Conservation (phyloP, 2,113 vertebrate species). For the Pogona vitticeps region DNA sequence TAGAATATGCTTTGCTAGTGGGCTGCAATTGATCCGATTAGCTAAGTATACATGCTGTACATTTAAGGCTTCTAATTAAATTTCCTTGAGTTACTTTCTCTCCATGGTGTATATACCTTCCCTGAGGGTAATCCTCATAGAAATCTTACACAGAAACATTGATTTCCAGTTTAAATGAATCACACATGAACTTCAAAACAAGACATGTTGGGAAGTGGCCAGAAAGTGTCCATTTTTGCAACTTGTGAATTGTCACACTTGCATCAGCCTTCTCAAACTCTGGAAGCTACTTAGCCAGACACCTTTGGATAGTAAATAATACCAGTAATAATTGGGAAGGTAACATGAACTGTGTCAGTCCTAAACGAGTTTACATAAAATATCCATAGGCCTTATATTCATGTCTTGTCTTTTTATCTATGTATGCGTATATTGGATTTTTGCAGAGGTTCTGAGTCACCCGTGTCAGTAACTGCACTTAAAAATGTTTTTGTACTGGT, state of each 20-base stretch:
- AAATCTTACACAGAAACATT: constrained; percentile 48
- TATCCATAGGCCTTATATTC: not conserved
- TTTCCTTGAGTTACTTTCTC: constrained; percentile 43
- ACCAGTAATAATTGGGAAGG: not conserved
- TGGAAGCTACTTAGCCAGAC: not conserved
- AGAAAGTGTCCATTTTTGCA: constrained; percentile 15
- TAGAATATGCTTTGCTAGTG: constrained; percentile 65
- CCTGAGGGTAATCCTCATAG: constrained; percentile 33
- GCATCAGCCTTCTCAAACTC: not conserved
- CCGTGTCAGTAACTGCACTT: constrained; percentile 4
- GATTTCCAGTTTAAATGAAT: constrained; percentile 36
- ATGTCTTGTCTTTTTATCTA: not conserved
- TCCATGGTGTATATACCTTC: constrained; percentile 48
- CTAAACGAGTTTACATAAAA: not conserved
- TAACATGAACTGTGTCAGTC: not conserved
- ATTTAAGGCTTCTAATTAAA: constrained; percentile 63
- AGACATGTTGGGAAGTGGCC: constrained; percentile 26
- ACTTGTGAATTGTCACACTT: constrained; percentile 5
- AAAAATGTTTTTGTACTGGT: constrained; percentile 39
- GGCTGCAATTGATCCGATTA: constrained; percentile 71
- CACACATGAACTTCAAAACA: constrained; percentile 28
- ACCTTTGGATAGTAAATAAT: not conserved
- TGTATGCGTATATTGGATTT: not conserved
- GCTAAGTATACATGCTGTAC: constrained; percentile 49
- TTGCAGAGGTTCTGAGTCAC: not conserved